Base-by-base conservation (phyloP, 1,140 invertebrate species). In the Hycleus phaleratus region DNA sequence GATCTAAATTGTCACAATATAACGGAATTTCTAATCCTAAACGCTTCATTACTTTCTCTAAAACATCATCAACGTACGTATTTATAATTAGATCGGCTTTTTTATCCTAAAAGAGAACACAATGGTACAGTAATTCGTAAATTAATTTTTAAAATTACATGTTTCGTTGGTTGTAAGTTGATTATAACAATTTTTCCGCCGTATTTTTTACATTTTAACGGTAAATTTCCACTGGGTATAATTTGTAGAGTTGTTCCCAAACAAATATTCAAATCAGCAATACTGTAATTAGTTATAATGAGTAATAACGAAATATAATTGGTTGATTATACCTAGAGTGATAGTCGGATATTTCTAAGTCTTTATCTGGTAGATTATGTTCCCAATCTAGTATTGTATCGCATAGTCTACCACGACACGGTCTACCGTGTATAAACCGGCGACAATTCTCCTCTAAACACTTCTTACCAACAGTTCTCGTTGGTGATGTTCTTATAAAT, bases 311-410 rank as follows among this genome's bases (percentile, higher is more conserved):
- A 12, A 42, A 39, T 42, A 6, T 42, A 5, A 18, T 6, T 6
- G 25, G 7, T 42, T 0, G 18, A 43, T 44, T 10, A 18, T 81
- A 95, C 90, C 84, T 88, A 45, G 93, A 92, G 78, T 97, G 86
- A 76, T 88, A 83, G 62, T 93, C 84, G 12, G 94, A 89, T 74
- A 91, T 78, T 46, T 88, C 79, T 11, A 98, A 77, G 73, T 98
- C 96, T 70, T 86, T 84, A 63, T 93, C 86, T 11, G 97, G 97
- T 56, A 99, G 78, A 74, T 87, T 87, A 71, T 94, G 88, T 71
- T 99, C 96, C 97, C 97, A 99, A 76, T 99, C 97, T n/a, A 99
- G 77, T 55, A 98, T 91, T 26, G 88, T 95, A 74, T 99, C 97
- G 45, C 72, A 74, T 45, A 97, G 75, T 59, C 87, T 84, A 25